phyloP scores from a whole-genome alignment of 2,888 invertebrate species.

The Lypha dubia region DNA sequence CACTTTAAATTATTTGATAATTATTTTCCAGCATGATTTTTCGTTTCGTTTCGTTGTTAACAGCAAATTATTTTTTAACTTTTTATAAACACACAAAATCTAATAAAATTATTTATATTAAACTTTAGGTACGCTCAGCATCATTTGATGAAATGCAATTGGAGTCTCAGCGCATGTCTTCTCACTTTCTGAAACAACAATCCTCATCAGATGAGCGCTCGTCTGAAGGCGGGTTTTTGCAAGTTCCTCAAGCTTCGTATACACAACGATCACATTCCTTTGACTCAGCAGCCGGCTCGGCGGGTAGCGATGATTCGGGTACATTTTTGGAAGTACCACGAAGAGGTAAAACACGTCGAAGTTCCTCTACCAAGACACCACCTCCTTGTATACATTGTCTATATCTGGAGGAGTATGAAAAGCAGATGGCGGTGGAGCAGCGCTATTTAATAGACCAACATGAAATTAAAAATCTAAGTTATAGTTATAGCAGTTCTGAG shows the following conservation, averaged over 20 bases:
- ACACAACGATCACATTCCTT: conserved; percentile 90
- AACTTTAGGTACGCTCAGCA: conserved; percentile 89
- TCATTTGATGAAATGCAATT: conserved; percentile 95
- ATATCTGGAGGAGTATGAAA: conserved; percentile 89
- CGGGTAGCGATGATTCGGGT: conserved; percentile 87
- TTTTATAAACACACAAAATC: neutral
- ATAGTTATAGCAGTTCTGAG: conserved; percentile 84
- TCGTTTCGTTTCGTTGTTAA: neutral
- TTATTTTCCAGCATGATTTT: conserved; percentile 3
- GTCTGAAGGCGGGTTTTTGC: conserved; percentile 84
- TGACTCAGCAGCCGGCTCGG: conserved; percentile 88
- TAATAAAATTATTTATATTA: neutral
- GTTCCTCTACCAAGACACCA: conserved; percentile 87
- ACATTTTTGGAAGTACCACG: conserved; percentile 86
- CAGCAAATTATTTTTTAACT: neutral
- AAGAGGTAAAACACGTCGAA: conserved; percentile 86
- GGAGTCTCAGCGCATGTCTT: conserved; percentile 86
- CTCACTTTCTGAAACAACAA: conserved; percentile 80
- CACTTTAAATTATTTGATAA: neutral
- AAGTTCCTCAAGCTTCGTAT: conserved; percentile 87
- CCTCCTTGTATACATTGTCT: conserved; percentile 91
- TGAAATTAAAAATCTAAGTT: conserved; percentile 83
- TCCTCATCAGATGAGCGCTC: conserved; percentile 82
- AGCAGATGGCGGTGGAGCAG: conserved; percentile 84
- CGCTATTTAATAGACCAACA: conserved; percentile 81